Percentiles rank a stretch among this genome's conserved stretches.
These are phyloP conservation scores for Triplophysa dalaica DNA, from an alignment of 2,113 vertebrate species.

Conservation along the genomic window DNA sequence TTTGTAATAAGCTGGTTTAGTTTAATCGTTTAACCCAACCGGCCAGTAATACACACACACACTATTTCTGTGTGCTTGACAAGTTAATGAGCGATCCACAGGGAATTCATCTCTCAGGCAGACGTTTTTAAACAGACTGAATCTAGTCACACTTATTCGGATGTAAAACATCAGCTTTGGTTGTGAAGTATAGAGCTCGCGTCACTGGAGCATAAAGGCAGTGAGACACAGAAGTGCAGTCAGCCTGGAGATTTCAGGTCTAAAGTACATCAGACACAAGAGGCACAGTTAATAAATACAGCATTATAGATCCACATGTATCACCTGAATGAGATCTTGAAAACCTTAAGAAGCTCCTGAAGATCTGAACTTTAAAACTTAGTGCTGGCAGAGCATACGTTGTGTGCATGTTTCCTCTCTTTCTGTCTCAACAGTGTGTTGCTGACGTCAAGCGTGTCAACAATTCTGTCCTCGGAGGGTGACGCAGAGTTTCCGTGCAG, in stretches of 20 bases:
- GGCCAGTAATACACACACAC: no score
- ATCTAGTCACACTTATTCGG: no score
- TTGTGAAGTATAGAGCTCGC: no score
- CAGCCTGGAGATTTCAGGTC: not conserved
- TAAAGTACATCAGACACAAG: not conserved
- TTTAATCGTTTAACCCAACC: no score
- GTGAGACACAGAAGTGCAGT: not conserved
- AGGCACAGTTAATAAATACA: slow-evolving; percentile 29
- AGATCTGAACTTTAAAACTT: slow-evolving; percentile 15
- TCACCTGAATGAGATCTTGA: not conserved
- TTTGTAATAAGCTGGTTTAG: no score
- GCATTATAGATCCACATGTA: not conserved
- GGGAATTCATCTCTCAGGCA: no score
- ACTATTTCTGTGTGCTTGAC: no score
- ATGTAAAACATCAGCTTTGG: no score
- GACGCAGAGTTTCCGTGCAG: not conserved
- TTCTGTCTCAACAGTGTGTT: not conserved
- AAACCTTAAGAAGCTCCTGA: not conserved
- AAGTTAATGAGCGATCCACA: no score
- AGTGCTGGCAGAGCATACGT: not conserved
- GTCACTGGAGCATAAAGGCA: not conserved
- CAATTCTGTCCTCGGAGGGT: not conserved
- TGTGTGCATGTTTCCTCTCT: not conserved
- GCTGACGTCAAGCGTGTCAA: not conserved
- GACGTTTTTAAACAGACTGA: no score